These are phyloP conservation scores for Caerostris extrusa DNA, from an alignment of 1,140 invertebrate species.

Conservation along the genomic window DNA sequence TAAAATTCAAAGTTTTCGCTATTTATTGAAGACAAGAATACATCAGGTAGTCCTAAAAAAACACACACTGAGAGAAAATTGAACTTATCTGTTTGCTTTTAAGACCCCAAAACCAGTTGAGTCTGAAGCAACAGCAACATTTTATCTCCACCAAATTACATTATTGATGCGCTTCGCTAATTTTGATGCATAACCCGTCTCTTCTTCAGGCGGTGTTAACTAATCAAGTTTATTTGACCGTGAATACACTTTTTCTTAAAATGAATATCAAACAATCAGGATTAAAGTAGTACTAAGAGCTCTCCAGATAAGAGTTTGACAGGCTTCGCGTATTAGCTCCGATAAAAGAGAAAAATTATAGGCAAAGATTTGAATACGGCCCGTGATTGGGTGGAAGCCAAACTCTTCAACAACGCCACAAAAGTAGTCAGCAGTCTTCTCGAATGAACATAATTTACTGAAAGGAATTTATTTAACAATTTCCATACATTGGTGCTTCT, in stretches of 20 bases:
- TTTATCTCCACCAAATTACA: background rate
- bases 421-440: no score
- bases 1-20: no score
- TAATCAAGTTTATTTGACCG: background rate
- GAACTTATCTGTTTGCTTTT: background rate
- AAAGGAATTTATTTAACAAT: background rate
- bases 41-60: background rate
- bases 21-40: background rate
- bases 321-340: background rate
- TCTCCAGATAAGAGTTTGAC: background rate
- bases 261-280: background rate
- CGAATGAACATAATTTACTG: background rate
- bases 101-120: background rate
- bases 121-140: background rate
- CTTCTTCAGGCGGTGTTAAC: background rate
- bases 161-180: background rate
- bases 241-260: background rate
- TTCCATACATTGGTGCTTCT: background rate
- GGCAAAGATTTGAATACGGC: background rate
- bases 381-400: background rate
- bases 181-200: slow-evolving; percentile 13
- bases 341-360: background rate
- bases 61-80: background rate
- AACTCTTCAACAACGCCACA: background rate
- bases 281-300: background rate